Conservation (phyloP, 2,888 invertebrate genomes). For the Hipparchia semele region DNA sequence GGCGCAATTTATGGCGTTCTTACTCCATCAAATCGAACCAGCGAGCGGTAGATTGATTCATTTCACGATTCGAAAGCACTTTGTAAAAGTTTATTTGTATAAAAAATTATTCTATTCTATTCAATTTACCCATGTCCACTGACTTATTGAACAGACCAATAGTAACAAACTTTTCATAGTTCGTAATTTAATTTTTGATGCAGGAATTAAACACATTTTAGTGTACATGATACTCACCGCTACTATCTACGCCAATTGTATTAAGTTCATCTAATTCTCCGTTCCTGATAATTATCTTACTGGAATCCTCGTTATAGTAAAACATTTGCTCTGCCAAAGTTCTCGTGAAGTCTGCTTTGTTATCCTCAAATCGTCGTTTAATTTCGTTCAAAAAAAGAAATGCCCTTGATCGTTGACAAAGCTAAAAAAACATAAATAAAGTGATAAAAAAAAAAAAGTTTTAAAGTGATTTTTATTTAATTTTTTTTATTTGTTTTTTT, state of each 20-base stretch:
- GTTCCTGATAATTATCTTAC: slow-evolving; percentile 90
- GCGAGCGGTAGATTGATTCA: too few relatives aligned
- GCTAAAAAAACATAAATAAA: too few relatives aligned
- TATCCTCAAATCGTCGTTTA: slow-evolving; percentile 90
- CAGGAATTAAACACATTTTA: background rate
- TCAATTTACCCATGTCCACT: too few relatives aligned
- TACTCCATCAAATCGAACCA: too few relatives aligned
- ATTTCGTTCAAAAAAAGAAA: slow-evolving; percentile 95
- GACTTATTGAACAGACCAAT: too few relatives aligned
- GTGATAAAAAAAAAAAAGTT: slow-evolving; percentile 59
- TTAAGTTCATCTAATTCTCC: slow-evolving; percentile 96
- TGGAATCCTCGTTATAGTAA: slow-evolving; percentile 93
- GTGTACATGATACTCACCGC: slow-evolving; percentile 85
- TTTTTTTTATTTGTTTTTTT: too few relatives aligned
- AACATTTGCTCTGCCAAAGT: slow-evolving; percentile 94
- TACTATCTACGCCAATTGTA: slow-evolving; percentile 96
- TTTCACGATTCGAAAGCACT: too few relatives aligned
- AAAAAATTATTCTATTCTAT: too few relatives aligned
- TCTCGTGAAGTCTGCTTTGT: slow-evolving; percentile 91
- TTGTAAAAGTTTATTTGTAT: too few relatives aligned
- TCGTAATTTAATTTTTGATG: background rate
- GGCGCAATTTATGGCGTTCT: too few relatives aligned
- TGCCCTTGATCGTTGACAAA: slow-evolving; percentile 94
- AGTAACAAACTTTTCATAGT: too few relatives aligned
- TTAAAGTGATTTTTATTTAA: background rate